Conservation (phyloP, 1,140 invertebrate species). For the Danaus melanippus region DNA sequence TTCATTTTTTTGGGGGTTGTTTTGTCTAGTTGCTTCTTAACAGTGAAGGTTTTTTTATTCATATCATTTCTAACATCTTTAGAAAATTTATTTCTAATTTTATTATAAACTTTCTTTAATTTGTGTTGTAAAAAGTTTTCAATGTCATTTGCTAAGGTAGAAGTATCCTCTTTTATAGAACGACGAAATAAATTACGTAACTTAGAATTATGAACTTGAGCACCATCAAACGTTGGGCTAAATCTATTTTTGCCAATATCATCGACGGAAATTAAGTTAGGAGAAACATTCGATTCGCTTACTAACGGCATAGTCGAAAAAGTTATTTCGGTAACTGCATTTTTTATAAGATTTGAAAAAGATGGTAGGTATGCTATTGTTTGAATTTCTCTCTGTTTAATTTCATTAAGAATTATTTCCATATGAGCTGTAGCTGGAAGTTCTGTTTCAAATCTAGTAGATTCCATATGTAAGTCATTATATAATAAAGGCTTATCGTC, state of each 20-base stretch:
- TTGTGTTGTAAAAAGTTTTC: constrained; percentile 36
- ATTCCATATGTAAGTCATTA: not conserved
- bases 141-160: constrained; percentile 26
- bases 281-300: constrained; percentile 8
- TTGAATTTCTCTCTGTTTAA: constrained; percentile 39
- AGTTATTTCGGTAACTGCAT: constrained; percentile 35
- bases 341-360: constrained; percentile 33
- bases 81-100: constrained; percentile 37
- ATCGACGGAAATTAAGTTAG: not conserved
- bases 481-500: too few relatives aligned
- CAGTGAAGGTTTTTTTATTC: constrained; percentile 19
- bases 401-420: constrained; percentile 37
- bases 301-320: constrained; percentile 22
- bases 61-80: constrained; percentile 32
- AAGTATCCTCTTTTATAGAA: constrained; percentile 33
- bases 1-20: constrained; percentile 14
- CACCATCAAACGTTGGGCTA: too few relatives aligned
- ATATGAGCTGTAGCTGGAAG: constrained; percentile 31
- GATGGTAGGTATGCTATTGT: constrained; percentile 30
- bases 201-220: constrained; percentile 2
- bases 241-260: too few relatives aligned
- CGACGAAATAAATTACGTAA: constrained; percentile 10
- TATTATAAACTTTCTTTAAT: constrained; percentile 36
- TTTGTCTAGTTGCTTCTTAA: constrained; percentile 21
- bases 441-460: constrained; percentile 8